Evolutionary conservation across 2,888 invertebrate species (phyloP).

Genomic region (Pollenia labialis): DNA sequence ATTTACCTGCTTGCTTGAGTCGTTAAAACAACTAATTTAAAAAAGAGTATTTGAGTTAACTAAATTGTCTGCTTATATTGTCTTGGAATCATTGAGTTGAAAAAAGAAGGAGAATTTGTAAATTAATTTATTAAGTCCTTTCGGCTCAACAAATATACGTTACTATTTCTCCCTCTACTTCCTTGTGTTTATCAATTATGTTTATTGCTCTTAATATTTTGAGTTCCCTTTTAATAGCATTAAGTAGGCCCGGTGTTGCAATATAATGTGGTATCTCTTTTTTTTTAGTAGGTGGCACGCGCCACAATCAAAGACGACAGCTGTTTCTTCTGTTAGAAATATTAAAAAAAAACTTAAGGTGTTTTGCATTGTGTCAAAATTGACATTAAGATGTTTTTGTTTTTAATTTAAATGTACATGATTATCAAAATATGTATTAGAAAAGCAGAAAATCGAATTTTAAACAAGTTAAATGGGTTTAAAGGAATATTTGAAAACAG

Average conservation of each 20-base stretch:
- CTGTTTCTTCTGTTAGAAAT: conserved; percentile 41
- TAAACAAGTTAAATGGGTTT: not conserved
- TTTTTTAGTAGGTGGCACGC: conserved; percentile 58
- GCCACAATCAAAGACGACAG: conserved; percentile 63
- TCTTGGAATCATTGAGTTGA: conserved; percentile 8
- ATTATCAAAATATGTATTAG: not conserved
- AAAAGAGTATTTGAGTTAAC: not conserved
- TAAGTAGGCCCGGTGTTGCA: conserved; percentile 55
- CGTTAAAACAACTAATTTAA: not conserved
- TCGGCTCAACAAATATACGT: conserved; percentile 49
- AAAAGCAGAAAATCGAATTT: conserved; percentile 8
- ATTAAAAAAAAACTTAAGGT: conserved; percentile 31
- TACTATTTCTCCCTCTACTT: conserved; percentile 39
- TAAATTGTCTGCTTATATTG: not conserved
- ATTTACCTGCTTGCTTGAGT: conserved; percentile 13
- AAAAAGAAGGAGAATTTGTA: not conserved
- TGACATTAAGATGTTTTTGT: conserved; percentile 1
- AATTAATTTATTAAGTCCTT: conserved; percentile 12
- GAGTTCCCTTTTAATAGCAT: conserved; percentile 28
- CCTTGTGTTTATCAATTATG: conserved; percentile 18
- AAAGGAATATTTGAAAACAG: no score
- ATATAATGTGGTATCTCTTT: conserved; percentile 16
- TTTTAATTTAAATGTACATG: not conserved
- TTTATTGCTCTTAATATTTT: conserved; percentile 20
- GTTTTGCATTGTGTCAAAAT: conserved; percentile 34